Evolutionary conservation across 2,797 vertebrate genomes (phyloP).

Genomic region (Peromyscus attwateri): DNA sequence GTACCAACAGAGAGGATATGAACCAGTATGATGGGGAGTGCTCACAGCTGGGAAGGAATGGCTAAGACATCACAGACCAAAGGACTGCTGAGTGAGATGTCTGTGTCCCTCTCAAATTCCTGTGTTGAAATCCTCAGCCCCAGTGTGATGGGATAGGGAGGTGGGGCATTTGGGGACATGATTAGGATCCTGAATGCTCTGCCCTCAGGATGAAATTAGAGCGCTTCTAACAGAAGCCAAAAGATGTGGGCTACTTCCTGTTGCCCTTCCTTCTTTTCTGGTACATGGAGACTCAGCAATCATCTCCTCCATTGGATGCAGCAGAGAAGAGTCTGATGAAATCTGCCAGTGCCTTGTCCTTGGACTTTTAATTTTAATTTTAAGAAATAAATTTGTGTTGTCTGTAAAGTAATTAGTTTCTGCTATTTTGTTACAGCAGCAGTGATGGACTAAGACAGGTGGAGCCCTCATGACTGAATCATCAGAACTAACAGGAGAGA

Average conservation of each 20-base stretch:
- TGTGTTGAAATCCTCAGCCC: background rate
- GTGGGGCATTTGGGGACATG: background rate
- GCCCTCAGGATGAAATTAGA: background rate
- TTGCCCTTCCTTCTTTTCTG: background rate
- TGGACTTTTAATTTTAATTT: background rate
- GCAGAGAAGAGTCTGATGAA: background rate
- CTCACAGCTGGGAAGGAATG: background rate
- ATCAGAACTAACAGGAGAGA: background rate
- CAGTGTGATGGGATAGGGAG: background rate
- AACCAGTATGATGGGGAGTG: background rate
- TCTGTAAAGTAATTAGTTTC: background rate
- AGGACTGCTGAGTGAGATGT: background rate
- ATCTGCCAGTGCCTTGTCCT: background rate
- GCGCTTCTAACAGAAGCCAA: background rate
- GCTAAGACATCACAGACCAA: background rate
- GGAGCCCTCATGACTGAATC: background rate
- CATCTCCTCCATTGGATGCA: background rate
- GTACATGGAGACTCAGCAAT: background rate
- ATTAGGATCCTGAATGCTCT: background rate
- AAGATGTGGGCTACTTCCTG: background rate
- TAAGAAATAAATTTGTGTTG: background rate
- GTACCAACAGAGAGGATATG: background rate
- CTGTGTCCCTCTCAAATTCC: background rate
- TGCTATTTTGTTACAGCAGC: background rate
- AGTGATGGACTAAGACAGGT: background rate